Evolutionary conservation across 2,888 invertebrate genomes (phyloP), one percentile per base, ranked within the genome.

Genomic region (Monochamus alternatus): DNA sequence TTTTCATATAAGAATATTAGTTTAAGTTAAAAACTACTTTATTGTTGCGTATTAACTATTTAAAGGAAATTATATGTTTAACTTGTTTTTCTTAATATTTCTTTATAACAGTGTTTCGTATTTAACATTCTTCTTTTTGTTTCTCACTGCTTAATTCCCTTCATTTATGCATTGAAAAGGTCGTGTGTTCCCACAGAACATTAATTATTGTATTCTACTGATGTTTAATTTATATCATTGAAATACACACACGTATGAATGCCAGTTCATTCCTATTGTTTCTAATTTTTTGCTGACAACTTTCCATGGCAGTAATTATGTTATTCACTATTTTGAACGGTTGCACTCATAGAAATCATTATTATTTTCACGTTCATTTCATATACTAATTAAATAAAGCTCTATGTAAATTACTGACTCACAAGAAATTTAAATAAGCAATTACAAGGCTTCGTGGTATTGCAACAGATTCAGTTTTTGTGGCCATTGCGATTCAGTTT

Each of bases 381-480:
- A 64, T 64, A 44, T 64, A 31, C 44, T 44, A 64, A 64, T 44
- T 44, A 55, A 55, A n/a, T 7, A 12, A 55, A 64, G 44, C 43
- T n/a, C 9, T 44, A 64, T 44, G 63, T 64, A 64, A 44, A 64
- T 64, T 44, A 44, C 43, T 64, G 43, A 64, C n/a, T 22, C 44
- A 38, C 22, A 12, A 62, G n/a, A 62, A 10, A 38, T 62, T 38
- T 62, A 62, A 62, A 32, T 62, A 62, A n/a, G 38, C 62, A 32
- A 12, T 47, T 55, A 55, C 55, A 55, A 52, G 55, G 55, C 55
- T 55, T 14, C 22, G 55, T 55, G 14, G 22, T 64, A 8, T 64
- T 44, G 44, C 63, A 44, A 64, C 14, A 64, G 10, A 44, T 64
- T 64, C 14, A 63, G 22, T 64, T 64, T 44, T 64, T 64, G 38